Evolutionary conservation across 2,888 invertebrate species (phyloP), one percentile per base, ranked within the genome.

Genomic region (Nezara viridula): DNA sequence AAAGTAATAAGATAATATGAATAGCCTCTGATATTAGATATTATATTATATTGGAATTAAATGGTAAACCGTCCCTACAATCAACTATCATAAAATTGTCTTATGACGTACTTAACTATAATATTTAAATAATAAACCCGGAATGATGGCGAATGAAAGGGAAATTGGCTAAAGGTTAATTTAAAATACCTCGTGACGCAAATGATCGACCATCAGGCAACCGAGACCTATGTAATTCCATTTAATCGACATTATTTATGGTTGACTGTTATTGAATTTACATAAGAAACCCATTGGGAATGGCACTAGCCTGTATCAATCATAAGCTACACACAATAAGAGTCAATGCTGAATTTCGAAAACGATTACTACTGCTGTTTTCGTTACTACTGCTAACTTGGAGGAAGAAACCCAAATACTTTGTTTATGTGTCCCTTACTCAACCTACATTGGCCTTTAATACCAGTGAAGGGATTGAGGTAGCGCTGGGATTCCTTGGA

Each of bases 171-270:
- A 10, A 66, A 73, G 0, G 1, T 19, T 19, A 32, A 73, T 73
- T 73, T 37, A 73, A 73, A 73, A 73, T 37, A 37, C 37, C 1
- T 0, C 7, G 37, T 73, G 66, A 73, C 66, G 66, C 66, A 73
- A 73, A 73, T 37, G 37, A 37, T 73, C 6, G 7, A 21, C 66
- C 32, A 73, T 73, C 66, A 73, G 37, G 37, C 24, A 73, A 19
- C 37, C 32, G 19, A 73, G 19, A 37, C 66, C 66, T 37, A 37
- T 73, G 66, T 73, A 73, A 73, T 73, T 73, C 66, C 19, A 73
- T 27, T 73, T 73, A 32, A 73, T 37, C 37, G 66, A 73, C 66
- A 73, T 24, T 73, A 73, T 73, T 73, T 73, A 73, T 73, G 66
- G 9, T 73, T 73, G 32, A 37, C 66, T 73, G 27, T 19, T 37